Base-by-base conservation (phyloP, 2,113 vertebrate species). In the Romanogobio albipinnatus region DNA sequence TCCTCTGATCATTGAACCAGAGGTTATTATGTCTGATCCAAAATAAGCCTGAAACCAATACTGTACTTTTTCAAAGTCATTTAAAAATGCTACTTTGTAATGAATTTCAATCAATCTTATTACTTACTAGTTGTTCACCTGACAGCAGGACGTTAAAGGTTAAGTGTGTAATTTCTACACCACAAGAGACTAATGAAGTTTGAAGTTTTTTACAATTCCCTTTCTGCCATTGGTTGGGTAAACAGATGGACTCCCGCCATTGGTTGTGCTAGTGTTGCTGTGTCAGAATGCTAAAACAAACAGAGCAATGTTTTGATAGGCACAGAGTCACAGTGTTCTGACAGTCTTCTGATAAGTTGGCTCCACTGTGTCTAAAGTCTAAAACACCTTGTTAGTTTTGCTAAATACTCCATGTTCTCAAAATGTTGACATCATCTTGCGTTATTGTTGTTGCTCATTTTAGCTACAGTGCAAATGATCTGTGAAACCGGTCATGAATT, bases 361-460 rank as follows among this genome's bases (percentile, higher is more conserved):
- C 45, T 51, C 45, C 73, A 45, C 11, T 75, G n/a, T 26, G 17
- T 75, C 47, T 29, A 24, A 51, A 51, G 24, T 75, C 73, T 51
- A 75, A 75, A 51, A 51, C 68, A 73, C 24, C 45, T 24, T 75
- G 45, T 75, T 49, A 75, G 71, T 75, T n/a, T 49, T 49, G 24
- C 14, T 51, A 51, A 51, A 75, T 45, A 15, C 45, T 17, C 14
- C 43, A 49, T 49, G 71, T 73, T 43, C 39, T n/a, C 36, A n/a
- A 4, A 49, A 66, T n/a, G n/a, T n/a, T n/a, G n/a, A n/a, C n/a
- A n/a, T 29, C 29, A 1, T 29, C 29, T 29, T 29, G 9, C 22
- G 5, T 24, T 73, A 45, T 73, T 45, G 43, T 13, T 45, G 22
- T 9, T 59, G 22, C 56, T 59, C 56, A 9, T 59, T 59, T 24